Base-by-base conservation (phyloP, 2,113 vertebrate species). In the Pleuronectes platessa region DNA sequence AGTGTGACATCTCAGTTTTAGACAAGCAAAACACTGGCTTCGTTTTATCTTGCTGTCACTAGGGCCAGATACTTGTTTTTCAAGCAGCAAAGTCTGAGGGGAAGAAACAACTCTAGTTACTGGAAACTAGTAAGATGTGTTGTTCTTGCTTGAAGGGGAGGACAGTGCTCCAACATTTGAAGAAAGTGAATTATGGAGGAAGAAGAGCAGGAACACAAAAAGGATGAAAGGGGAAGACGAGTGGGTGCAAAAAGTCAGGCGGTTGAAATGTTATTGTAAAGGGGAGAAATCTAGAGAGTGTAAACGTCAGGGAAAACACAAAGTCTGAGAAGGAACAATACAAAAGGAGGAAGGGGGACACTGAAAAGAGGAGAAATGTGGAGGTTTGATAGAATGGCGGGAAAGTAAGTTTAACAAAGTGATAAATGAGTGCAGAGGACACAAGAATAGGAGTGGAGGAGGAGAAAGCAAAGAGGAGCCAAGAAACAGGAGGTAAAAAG, bases 31-130 rank as follows among this genome's bases (percentile, higher is more conserved):
- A 68, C 47, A 72, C 63, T 65, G 45, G 47, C 23, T 61, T 64
- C 24, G 74, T 85, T 85, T 88, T 26, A 88, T 88, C 72, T 79
- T 74, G 51, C 70, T 69, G 88, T 85, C 82, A 86, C 47, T 31
- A 23, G 10, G 84, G 66, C 74, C 71, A 79, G 73, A 80, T 42
- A 49, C 70, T 76, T 74, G 70, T 68, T 86, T 81, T 73, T 66
- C 40, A 78, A 76, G 65, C 37, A 64, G 53, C 45, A 71, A 35
- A 51, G n/a, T 78, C 74, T 37, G 23, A 12, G 45, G 14, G n/a
- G 56, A 23, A 13, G 35, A 68, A 53, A 60, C 80, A 78, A 61
- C 27, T 74, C 68, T 42, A 58, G 62, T 49, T 13, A 24, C 68
- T 68, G 49, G 76, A 81, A 82, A 61, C 62, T 54, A 60, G 68